Percentiles rank a stretch among this genome's conserved stretches.
Conservation (phyloP, 2,888 invertebrate species). For the Tipula vernalis region DNA sequence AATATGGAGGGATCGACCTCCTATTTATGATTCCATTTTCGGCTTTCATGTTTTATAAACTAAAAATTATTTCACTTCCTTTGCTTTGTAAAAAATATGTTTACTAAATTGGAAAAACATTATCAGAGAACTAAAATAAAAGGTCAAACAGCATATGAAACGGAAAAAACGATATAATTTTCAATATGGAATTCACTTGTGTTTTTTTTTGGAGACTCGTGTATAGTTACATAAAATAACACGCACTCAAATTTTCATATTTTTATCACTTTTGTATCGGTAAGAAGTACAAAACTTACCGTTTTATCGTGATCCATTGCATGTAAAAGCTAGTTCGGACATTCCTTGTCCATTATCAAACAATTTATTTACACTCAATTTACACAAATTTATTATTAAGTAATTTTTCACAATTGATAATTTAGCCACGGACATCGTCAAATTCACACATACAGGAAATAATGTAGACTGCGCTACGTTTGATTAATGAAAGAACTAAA, state of each 20-base stretch:
- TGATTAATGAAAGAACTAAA: not conserved
- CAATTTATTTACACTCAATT: conserved; percentile 15
- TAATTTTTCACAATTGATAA: not conserved
- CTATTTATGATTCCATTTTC: conserved; percentile 1
- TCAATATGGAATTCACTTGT: not conserved
- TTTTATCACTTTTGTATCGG: conserved; percentile 26
- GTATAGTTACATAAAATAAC: conserved; percentile 40
- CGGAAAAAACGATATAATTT: not conserved
- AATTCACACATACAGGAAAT: conserved; percentile 9
- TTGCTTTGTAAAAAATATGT: not conserved
- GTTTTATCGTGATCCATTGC: conserved; percentile 49
- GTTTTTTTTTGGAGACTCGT: conserved; percentile 9
- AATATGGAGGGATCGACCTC: not conserved
- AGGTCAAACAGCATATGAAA: not conserved
- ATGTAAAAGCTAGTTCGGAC: conserved; percentile 42
- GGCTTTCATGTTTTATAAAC: conserved; percentile 6
- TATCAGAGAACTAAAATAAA: not conserved
- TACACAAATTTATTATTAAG: conserved; percentile 11
- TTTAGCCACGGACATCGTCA: conserved; percentile 13
- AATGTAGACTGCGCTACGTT: not conserved
- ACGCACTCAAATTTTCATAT: conserved; percentile 42
- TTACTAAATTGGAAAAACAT: not conserved
- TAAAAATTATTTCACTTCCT: not conserved
- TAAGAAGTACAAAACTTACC: conserved; percentile 31
- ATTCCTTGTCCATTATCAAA: conserved; percentile 39